Evolutionary conservation across 2,797 vertebrate species (phyloP).

Genomic region (Hybognathus amarus): DNA sequence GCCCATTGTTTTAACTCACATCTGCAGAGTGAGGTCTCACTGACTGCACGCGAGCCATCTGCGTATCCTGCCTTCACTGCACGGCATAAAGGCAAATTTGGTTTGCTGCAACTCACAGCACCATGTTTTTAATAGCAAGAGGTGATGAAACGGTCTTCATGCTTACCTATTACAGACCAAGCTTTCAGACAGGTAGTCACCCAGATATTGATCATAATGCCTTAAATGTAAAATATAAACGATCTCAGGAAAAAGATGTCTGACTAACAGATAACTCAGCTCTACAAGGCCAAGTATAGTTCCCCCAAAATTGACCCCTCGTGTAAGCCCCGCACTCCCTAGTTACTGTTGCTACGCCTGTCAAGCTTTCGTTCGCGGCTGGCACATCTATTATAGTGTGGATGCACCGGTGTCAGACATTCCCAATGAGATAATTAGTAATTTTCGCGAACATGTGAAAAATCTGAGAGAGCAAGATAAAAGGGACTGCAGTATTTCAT

Average conservation of each 20-base stretch:
- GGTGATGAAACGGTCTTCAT: not conserved
- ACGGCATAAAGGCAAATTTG: slow-evolving; percentile 42
- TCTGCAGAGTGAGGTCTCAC: slow-evolving; percentile 61
- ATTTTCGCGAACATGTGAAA: too few species aligned
- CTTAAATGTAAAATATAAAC: not conserved
- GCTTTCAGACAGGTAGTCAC: not conserved
- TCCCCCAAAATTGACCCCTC: not conserved
- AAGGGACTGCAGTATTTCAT: too few species aligned
- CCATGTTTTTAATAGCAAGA: slow-evolving; percentile 15
- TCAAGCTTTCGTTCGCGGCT: too few species aligned
- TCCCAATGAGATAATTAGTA: too few species aligned
- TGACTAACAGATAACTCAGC: not conserved
- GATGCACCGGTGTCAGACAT: too few species aligned
- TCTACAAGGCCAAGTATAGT: not conserved
- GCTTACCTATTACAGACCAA: not conserved
- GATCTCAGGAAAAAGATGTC: not conserved
- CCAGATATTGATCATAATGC: not conserved
- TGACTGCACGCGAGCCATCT: slow-evolving; percentile 58
- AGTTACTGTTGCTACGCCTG: too few species aligned
- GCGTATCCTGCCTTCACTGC: slow-evolving; percentile 59
- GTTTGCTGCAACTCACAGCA: not conserved
- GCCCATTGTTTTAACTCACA: slow-evolving; percentile 54
- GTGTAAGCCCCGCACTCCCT: too few species aligned
- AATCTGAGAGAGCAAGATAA: too few species aligned
- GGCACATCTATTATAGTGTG: too few species aligned